phyloP scores from a whole-genome alignment of 2,113 vertebrate genomes.

The Australoheros scitulus region DNA sequence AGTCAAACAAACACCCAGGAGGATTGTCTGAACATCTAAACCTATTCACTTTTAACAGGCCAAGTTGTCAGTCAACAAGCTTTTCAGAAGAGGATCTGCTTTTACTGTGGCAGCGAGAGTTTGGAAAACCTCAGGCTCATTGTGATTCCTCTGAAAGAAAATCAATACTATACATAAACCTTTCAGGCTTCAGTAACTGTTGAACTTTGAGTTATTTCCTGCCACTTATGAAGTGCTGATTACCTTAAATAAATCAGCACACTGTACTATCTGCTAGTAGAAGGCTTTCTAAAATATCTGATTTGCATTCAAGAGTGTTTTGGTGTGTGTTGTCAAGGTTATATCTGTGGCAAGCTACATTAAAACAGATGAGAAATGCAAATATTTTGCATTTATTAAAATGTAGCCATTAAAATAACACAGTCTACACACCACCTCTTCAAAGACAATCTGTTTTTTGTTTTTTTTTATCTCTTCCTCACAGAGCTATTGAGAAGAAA shows the following conservation, averaged over 20 bases:
- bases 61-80: slow-evolving; percentile 4
- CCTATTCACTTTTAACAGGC: not conserved
- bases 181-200: not conserved
- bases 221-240: not conserved
- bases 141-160: not conserved
- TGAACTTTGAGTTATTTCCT: not conserved
- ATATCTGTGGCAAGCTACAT: not conserved
- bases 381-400: not conserved
- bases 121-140: not conserved
- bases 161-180: not conserved
- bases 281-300: not conserved
- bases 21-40: slow-evolving; percentile 9
- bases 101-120: not conserved
- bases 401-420: too few relatives aligned
- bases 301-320: not conserved
- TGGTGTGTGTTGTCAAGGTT: not conserved
- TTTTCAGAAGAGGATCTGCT: not conserved
- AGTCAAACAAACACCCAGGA: not conserved
- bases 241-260: not conserved
- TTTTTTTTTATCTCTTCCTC: not conserved
- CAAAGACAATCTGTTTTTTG: not conserved
- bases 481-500: slow-evolving; percentile 86
- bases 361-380: not conserved
- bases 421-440: too few relatives aligned
- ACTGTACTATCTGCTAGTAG: not conserved